Evolutionary conservation across 2,888 invertebrate species (phyloP), one percentile per base, ranked within the genome.

Genomic region (Eupithecia subumbrata): DNA sequence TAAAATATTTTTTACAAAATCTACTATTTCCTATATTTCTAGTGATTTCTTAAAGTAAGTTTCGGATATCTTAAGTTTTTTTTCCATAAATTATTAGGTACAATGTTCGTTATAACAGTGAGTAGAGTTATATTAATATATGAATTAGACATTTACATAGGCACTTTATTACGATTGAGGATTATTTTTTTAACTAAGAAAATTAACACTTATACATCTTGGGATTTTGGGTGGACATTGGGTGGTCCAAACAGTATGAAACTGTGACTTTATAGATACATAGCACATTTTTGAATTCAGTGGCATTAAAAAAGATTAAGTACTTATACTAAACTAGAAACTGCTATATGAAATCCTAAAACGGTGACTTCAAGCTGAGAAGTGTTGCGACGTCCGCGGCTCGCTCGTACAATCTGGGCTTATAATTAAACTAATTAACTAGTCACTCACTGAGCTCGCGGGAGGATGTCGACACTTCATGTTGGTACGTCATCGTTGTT

Each of bases 401-500:
- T 64, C 5, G n/a, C n/a, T 40, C 11, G 11, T 18, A 37, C 18
- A 66, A 66, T 37, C 2, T 22, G 22, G 11, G 18, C 11, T 37
- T 40, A 67, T 12, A 40, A 66, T 64, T 30, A 22, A n/a, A 25
- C 25, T 56, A 25, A 8, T n/a, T 67, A 67, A 67, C 40, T 11
- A 67, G 30, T 16, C 71, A 45, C 73, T 60, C 69, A 67, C 72
- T 67, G 7, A 69, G 30, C 11, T 52, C 22, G 60, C 67, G 30
- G 68, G 18, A 7, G 14, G 22, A 68, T 12, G 14, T 67, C 12
- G 11, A 12, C 11, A 67, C 43, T 95, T 96, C 95, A 96, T 86
- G 96, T 95, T 80, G 96, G 95, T 87, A 97, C 97, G 88, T 97
- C 97, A 84, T 98, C 98, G 70, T 95, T 96, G 66, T 74, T 96